These are phyloP conservation scores for Chrysotoxum bicinctum DNA, from an alignment of 2,888 invertebrate genomes.

Conservation along the genomic window DNA sequence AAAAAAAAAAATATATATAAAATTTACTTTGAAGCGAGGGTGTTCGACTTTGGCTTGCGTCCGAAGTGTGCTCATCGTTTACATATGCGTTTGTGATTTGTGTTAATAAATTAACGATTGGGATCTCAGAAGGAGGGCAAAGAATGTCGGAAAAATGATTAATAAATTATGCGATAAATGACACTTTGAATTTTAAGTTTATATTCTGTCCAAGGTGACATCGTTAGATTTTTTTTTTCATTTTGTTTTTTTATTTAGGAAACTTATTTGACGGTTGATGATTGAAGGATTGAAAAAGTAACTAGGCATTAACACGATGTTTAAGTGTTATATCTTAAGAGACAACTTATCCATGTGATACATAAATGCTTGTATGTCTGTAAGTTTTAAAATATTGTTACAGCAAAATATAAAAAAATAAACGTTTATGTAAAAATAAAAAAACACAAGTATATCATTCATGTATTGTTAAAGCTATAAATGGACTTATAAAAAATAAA, in stretches of 20 bases:
- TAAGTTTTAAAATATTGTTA: no score
- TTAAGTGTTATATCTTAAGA: slow-evolving; percentile 12
- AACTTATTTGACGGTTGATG: slow-evolving; percentile 39
- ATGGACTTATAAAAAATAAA: no score
- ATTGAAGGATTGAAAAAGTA: slow-evolving; percentile 17
- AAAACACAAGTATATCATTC: no score
- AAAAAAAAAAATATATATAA: slow-evolving; percentile 23
- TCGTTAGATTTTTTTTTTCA: slow-evolving; percentile 27
- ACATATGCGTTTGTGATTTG: slow-evolving; percentile 46
- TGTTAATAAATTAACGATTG: slow-evolving; percentile 67
- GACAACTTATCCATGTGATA: background rate
- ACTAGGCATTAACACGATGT: background rate
- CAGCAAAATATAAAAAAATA: no score
- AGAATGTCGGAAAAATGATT: slow-evolving; percentile 68
- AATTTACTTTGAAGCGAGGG: slow-evolving; percentile 19
- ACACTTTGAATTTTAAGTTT: slow-evolving; percentile 60
- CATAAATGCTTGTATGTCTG: no score
- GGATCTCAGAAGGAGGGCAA: slow-evolving; percentile 64
- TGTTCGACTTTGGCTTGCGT: slow-evolving; percentile 56
- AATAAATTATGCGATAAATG: slow-evolving; percentile 71
- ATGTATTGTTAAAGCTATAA: no score
- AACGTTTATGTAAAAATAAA: no score
- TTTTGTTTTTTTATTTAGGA: slow-evolving; percentile 18
- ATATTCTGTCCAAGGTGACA: slow-evolving; percentile 60
- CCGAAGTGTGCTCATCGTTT: slow-evolving; percentile 39